A percentile compares a stretch with the other conserved stretches of the same genome.
Evolutionary conservation across 2,113 vertebrate genomes (phyloP).

Genomic region (Willisornis vidua): DNA sequence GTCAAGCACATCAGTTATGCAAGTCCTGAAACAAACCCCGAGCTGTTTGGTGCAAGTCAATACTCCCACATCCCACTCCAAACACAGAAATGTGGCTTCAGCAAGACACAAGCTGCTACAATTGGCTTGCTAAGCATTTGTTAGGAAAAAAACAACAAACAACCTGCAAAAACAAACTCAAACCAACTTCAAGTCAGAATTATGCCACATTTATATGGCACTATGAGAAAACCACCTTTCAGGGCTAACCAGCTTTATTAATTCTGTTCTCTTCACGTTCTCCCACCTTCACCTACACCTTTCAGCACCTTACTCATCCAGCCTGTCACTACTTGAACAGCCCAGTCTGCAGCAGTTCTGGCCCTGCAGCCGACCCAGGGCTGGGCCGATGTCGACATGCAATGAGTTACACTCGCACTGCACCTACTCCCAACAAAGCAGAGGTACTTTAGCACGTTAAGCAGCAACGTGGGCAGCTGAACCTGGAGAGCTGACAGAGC

Average conservation of each 20-base stretch:
- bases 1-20: neutral
- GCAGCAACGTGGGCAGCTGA: neutral
- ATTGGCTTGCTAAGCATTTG: neutral
- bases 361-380: neutral
- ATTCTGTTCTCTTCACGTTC: neutral
- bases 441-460: neutral
- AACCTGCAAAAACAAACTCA: neutral
- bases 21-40: conserved; percentile 2
- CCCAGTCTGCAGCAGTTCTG: neutral
- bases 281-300: neutral
- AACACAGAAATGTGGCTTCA: conserved; percentile 45
- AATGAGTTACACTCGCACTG: neutral
- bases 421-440: neutral
- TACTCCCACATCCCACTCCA: conserved; percentile 53
- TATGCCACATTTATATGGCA: neutral
- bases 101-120: neutral
- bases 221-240: neutral
- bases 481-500: neutral
- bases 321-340: neutral
- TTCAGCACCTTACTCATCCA: neutral
- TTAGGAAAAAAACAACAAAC: neutral
- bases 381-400: neutral
- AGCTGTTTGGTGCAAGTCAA: conserved; percentile 28
- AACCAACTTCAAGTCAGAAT: neutral
- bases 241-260: neutral